Percentiles rank a stretch among this genome's conserved stretches.
Evolutionary conservation across 2,797 vertebrate genomes (phyloP).

Genomic region (Meriones psammophilus): DNA sequence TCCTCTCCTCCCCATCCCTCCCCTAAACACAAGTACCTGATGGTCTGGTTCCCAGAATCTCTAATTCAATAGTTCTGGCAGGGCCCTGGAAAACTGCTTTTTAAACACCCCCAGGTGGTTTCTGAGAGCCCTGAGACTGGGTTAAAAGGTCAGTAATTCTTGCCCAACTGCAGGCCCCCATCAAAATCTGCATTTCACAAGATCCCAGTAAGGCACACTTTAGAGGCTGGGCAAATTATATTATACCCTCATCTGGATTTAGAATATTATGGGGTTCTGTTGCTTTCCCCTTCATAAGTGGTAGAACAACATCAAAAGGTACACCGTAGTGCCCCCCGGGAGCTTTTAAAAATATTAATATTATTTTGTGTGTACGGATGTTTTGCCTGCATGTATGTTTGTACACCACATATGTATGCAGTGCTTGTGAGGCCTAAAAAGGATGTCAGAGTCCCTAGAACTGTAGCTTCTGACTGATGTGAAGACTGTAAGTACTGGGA

Average conservation of each 20-base stretch:
- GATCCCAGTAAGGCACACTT: neutral
- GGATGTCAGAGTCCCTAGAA: neutral
- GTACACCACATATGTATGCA: neutral
- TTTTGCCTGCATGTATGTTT: neutral
- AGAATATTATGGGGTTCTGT: constrained; percentile 11
- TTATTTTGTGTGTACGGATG: neutral
- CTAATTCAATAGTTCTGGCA: neutral
- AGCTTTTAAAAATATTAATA: neutral
- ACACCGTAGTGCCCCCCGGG: neutral
- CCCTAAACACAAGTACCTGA: neutral
- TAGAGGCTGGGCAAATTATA: neutral
- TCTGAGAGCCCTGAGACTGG: neutral
- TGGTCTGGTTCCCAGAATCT: neutral
- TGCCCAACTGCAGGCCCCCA: neutral
- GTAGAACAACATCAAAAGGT: constrained; percentile 47
- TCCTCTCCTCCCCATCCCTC: neutral
- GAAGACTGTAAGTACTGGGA: neutral
- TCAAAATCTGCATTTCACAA: neutral
- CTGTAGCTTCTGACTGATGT: neutral
- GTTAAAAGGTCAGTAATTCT: neutral
- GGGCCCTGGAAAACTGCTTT: neutral
- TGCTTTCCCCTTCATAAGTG: constrained; percentile 15
- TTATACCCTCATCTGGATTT: constrained; percentile 14
- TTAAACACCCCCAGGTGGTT: constrained; percentile 18
- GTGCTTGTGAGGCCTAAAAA: neutral